Evolutionary conservation across 2,113 vertebrate genomes (phyloP).

Genomic region (Corapipo altera): DNA sequence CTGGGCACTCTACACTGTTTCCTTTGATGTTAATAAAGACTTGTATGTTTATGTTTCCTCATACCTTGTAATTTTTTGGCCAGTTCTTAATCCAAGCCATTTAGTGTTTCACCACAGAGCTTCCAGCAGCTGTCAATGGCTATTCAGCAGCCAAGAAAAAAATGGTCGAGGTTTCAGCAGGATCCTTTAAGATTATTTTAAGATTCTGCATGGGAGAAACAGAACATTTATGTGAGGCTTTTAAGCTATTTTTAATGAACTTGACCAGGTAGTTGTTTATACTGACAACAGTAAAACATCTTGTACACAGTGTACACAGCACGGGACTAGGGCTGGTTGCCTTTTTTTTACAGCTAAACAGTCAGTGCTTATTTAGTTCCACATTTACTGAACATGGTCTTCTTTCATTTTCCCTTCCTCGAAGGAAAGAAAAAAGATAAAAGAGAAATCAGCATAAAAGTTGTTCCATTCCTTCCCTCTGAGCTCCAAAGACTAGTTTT

Average conservation of each 20-base stretch:
- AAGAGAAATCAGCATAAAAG: conserved; percentile 4
- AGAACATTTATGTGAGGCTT: background rate
- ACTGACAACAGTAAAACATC: background rate
- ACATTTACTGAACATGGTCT: background rate
- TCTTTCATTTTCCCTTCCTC: background rate
- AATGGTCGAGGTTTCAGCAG: background rate
- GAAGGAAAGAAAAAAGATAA: background rate
- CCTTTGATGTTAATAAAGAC: background rate
- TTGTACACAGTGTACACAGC: background rate
- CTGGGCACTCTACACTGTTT: background rate
- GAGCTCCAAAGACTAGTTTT: background rate
- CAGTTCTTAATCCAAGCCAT: background rate
- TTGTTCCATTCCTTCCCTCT: background rate
- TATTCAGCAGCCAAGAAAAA: background rate
- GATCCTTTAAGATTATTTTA: background rate
- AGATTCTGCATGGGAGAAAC: background rate
- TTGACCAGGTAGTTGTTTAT: background rate
- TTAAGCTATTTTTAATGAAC: background rate
- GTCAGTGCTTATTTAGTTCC: background rate
- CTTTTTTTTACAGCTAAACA: background rate
- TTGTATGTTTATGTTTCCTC: background rate
- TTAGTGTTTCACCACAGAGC: background rate
- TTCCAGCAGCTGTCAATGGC: background rate
- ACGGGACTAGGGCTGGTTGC: background rate
- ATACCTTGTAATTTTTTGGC: background rate